These are phyloP conservation scores for Itoplectis maculator DNA, from an alignment of 2,888 invertebrate species.

Conservation along the genomic window DNA sequence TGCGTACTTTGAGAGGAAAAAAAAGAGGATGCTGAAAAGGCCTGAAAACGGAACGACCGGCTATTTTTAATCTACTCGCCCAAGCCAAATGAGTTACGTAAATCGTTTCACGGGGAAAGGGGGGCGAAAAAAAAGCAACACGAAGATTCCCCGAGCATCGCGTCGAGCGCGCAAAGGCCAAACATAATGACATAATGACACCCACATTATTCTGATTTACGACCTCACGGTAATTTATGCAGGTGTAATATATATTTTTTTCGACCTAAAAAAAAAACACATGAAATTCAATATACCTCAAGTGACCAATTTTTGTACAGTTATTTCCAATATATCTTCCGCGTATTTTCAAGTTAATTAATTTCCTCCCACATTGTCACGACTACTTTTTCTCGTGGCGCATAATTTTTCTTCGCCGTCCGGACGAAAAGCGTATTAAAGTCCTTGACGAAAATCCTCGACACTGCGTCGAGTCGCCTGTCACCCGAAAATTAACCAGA, in stretches of 20 bases:
- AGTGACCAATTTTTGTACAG: no score
- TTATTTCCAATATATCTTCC: no score
- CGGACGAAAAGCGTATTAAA: no score
- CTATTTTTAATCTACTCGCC: neutral
- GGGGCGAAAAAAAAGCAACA: no score
- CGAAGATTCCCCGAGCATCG: neutral
- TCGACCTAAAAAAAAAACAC: no score
- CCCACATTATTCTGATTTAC: no score
- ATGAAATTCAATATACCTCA: no score
- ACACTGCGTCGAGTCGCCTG: constrained; percentile 2
- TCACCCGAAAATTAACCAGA: constrained; percentile 29
- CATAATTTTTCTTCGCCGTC: no score
- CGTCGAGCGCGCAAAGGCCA: constrained; percentile 4
- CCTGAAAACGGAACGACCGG: neutral
- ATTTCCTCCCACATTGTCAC: no score
- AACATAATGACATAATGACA: neutral
- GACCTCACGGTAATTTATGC: no score
- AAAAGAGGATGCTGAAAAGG: constrained; percentile 5
- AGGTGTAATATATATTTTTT: neutral
- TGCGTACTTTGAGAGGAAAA: constrained; percentile 12
- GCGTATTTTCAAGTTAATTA: no score
- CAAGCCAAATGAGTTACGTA: constrained; percentile 3
- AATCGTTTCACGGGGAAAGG: neutral
- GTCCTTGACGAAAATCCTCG: neutral
- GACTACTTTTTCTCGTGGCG: no score